Conservation (phyloP, 2,797 vertebrate genomes). For the Pseudochirops cupreus region DNA sequence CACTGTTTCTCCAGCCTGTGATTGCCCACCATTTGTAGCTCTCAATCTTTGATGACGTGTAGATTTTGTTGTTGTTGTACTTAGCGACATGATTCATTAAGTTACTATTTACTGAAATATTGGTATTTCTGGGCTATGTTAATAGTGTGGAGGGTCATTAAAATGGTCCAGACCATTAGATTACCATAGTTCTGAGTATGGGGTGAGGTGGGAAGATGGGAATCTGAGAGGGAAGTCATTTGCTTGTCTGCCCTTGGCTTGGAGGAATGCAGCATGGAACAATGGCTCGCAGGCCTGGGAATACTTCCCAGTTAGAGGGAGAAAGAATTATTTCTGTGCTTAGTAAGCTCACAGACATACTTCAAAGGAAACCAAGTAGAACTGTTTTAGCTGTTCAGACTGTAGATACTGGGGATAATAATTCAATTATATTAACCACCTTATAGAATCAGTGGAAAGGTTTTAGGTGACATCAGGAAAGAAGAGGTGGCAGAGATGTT, state of each 20-base stretch:
- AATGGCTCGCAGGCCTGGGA: conserved; percentile 52
- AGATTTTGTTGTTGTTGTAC: neutral
- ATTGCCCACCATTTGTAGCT: neutral
- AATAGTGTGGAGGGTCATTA: neutral
- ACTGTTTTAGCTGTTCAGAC: neutral
- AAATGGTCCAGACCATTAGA: neutral
- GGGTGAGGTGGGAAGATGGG: neutral
- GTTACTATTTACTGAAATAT: neutral
- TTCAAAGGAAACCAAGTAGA: conserved; percentile 21
- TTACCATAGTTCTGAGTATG: neutral
- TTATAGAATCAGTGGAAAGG: neutral
- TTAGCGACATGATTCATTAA: neutral
- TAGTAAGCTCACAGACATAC: neutral
- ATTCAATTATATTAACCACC: neutral
- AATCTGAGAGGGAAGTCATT: neutral
- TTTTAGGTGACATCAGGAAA: neutral
- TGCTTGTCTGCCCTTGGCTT: neutral
- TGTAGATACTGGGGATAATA: neutral
- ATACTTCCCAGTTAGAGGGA: conserved; percentile 36
- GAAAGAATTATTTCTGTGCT: conserved; percentile 39
- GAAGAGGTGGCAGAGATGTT: neutral
- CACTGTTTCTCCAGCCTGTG: neutral
- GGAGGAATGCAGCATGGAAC: conserved; percentile 48
- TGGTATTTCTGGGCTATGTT: neutral
- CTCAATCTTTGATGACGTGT: neutral